Conservation (phyloP, 2,113 vertebrate genomes). For the Oncorhynchus masou region DNA sequence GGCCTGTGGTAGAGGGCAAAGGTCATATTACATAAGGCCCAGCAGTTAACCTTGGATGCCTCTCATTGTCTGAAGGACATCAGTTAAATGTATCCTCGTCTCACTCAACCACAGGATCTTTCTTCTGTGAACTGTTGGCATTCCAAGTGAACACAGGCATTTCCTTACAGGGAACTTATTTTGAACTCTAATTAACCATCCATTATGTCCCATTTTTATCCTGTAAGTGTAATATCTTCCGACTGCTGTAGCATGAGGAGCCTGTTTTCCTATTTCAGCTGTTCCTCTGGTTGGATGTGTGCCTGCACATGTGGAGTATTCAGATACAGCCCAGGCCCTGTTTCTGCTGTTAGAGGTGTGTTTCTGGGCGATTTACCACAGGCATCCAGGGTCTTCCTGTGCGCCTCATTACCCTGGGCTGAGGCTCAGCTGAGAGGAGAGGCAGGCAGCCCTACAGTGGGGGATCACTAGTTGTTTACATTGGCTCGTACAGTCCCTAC, state of each 20-base stretch:
- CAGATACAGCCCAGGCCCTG: neutral
- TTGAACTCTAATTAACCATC: neutral
- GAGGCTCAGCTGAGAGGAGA: slow-evolving; percentile 24
- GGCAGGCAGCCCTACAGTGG: slow-evolving; percentile 33
- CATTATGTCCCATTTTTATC: neutral
- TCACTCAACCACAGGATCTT: neutral
- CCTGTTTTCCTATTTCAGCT: slow-evolving; percentile 36
- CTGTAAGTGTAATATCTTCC: slow-evolving; percentile 5
- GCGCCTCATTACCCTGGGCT: slow-evolving; percentile 57
- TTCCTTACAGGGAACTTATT: neutral
- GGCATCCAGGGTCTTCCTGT: slow-evolving; percentile 62
- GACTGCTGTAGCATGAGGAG: too few species aligned
- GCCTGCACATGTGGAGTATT: neutral
- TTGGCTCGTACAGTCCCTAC: slow-evolving; percentile 50
- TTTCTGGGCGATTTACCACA: slow-evolving; percentile 68
- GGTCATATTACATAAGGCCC: slow-evolving; percentile 13
- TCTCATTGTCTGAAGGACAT: neutral
- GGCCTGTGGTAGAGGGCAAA: slow-evolving; percentile 22
- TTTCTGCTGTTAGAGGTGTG: slow-evolving; percentile 6
- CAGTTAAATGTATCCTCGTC: slow-evolving; percentile 18
- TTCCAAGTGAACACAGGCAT: neutral
- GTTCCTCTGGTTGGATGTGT: slow-evolving; percentile 10
- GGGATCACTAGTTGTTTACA: slow-evolving; percentile 53
- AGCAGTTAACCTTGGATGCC: neutral
- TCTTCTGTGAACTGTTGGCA: neutral